Base-by-base conservation (phyloP, 2,888 invertebrate genomes). In the Drosophila meridionalis region DNA sequence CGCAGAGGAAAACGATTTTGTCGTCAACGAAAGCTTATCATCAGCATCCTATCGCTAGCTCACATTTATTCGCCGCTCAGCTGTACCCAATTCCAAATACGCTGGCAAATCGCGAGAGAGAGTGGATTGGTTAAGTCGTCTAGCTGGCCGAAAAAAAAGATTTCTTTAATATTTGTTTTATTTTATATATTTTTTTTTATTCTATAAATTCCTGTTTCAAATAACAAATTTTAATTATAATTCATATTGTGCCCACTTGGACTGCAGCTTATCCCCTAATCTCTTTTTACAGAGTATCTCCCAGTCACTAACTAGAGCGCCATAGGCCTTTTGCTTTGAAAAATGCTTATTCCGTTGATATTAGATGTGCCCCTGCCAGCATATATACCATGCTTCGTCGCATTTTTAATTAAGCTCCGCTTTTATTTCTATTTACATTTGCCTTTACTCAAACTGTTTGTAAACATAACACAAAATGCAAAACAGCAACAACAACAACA, bases 371-470 rank as follows among this genome's bases (percentile, higher is more conserved):
- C 73, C 64, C 69, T 59, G 76, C 66, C 69, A 59, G 76, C 66
- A 65, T 78, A 73, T 72, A 72, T 67, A 73, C 47, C 72, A 85
- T 75, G 89, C 87, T 87, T 89, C 75, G 83, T 79, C 76, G 91
- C 91, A 90, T 83, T 90, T 90, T 90, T 91, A 89, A 91, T 91
- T 91, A 85, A 80, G 88, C 80, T 76, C 73, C 80, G 74, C 83
- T 89, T 89, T 90, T 89, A 83, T 86, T 89, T 88, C 88, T 87
- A 84, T 84, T 84, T 85, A 88, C 85, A 83, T 85, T 76, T 63
- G 78, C 70, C 69, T 72, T 75, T 75, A 55, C 78, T 83, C 76
- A 58, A 56, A 56, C 30, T 56, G 56, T 56, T 56, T 55, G 55
- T 55, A 55, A 55, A 55, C 55, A 55, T 9, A 40, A n/a, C 40